Evolutionary conservation across 2,797 vertebrate genomes (phyloP), one percentile per base, ranked within the genome.

Genomic region (Halcyon smyrnensis): DNA sequence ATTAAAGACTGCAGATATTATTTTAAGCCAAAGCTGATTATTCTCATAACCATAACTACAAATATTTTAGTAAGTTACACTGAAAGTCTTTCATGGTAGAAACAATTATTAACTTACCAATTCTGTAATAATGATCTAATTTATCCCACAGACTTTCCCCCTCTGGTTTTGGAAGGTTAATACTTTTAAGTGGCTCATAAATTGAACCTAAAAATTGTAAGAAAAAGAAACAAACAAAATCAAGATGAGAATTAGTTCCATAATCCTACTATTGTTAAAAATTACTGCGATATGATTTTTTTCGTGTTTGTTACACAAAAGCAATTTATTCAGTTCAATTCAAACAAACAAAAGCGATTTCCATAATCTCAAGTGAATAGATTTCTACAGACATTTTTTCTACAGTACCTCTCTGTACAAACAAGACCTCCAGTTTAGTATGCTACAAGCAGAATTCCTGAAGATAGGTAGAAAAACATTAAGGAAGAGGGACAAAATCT

Each of bases 151-250:
- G 90, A 34, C 98, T 99, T 96, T 98, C 99, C 84, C 98, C 98
- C 37, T 99, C 98, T 46, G 97, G 74, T 43, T 96, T 98, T 60
- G 98, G 98, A 94, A 99, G 98, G 84, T 97, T 97, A 93, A 98
- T 99, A 93, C 99, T 98, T 97, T 99, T 99, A 78, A 99, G 98
- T 43, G 99, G 99, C 98, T 99, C 99, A 98, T 99, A 99, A 94
- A 99, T 99, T 85, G 99, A 99, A 57, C 98, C 99, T 99, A 96
- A 92, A 96, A 97, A 95, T 90, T 93, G 34, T 80, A 95, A 90
- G 13, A 89, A 9, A 59, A 36, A 36, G 46, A 41, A 46, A 57
- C 64, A 8, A 37, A 37, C 5, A 86, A 89, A 91, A 51, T 64
- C 11, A 87, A 90, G 8, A 82, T 51, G 12, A 41, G 63, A 88